phyloP scores from a whole-genome alignment of 2,888 invertebrate genomes.

The Drosophila neonasuta region DNA sequence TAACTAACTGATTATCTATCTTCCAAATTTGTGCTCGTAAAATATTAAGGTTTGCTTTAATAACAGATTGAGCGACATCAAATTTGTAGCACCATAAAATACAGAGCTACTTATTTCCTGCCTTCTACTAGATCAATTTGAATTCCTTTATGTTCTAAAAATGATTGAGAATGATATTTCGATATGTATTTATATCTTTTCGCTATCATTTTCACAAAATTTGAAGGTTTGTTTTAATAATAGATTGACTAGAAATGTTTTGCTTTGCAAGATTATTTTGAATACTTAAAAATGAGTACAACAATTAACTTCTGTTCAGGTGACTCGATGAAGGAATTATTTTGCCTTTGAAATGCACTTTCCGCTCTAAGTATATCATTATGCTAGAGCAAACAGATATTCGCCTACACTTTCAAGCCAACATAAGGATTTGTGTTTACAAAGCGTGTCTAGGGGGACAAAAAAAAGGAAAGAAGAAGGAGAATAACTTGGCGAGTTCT shows the following conservation, averaged over 20 bases:
- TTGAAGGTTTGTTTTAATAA: background rate
- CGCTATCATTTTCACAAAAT: background rate
- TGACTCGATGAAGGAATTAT: no score
- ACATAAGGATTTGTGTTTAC: conserved; percentile 1
- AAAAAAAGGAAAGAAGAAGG: background rate
- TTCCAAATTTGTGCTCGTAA: background rate
- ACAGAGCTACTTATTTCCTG: background rate
- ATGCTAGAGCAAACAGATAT: conserved; percentile 7
- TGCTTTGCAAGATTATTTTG: no score
- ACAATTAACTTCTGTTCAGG: no score
- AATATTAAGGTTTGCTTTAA: background rate
- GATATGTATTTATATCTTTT: background rate
- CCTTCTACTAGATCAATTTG: background rate
- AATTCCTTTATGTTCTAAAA: background rate
- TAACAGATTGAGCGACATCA: background rate
- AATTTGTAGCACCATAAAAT: background rate
- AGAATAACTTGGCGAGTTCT: background rate
- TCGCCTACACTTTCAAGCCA: background rate
- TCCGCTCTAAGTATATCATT: conserved; percentile 9
- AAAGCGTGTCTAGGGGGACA: background rate
- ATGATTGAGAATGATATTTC: no score
- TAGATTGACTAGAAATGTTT: no score
- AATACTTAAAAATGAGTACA: no score
- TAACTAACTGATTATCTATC: background rate
- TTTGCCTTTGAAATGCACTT: background rate